Conservation (phyloP, 2,888 invertebrate species). For the Cheilosia vulpina region DNA sequence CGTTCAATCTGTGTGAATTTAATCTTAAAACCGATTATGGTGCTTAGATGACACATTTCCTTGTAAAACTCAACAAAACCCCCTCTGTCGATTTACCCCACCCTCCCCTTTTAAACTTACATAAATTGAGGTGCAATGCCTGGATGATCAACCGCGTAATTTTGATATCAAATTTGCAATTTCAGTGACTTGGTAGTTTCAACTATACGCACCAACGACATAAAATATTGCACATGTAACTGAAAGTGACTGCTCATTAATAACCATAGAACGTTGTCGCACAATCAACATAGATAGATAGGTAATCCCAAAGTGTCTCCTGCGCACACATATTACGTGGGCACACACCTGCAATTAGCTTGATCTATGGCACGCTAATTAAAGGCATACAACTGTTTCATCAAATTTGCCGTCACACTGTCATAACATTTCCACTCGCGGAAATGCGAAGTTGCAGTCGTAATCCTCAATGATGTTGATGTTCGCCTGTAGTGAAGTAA, state of each 20-base stretch:
- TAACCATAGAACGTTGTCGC: slow-evolving; percentile 14
- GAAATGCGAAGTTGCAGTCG: slow-evolving; percentile 14
- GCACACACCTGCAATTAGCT: slow-evolving; percentile 10
- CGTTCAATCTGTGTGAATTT: too few species aligned
- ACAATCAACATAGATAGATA: not conserved
- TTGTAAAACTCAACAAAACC: too few species aligned
- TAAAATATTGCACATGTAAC: slow-evolving; percentile 3
- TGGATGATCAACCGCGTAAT: not conserved
- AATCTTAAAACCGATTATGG: too few species aligned
- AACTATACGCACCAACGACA: not conserved
- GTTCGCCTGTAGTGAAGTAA: slow-evolving; percentile 14
- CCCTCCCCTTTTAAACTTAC: too few species aligned
- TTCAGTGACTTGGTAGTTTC: not conserved
- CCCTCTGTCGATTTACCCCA: too few species aligned
- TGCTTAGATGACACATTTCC: too few species aligned
- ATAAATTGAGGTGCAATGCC: not conserved
- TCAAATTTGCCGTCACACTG: slow-evolving; percentile 18
- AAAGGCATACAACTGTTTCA: slow-evolving; percentile 11
- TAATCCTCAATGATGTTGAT: slow-evolving; percentile 29
- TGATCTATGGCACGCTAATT: slow-evolving; percentile 3
- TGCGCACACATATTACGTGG: not conserved
- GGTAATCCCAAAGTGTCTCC: slow-evolving; percentile 3
- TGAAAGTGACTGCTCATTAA: slow-evolving; percentile 19
- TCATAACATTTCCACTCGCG: slow-evolving; percentile 31
- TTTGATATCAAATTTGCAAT: not conserved